Evolutionary conservation across 1,140 invertebrate genomes (phyloP), one percentile per base, ranked within the genome.

Genomic region (Thalassaphorura encarpata): DNA sequence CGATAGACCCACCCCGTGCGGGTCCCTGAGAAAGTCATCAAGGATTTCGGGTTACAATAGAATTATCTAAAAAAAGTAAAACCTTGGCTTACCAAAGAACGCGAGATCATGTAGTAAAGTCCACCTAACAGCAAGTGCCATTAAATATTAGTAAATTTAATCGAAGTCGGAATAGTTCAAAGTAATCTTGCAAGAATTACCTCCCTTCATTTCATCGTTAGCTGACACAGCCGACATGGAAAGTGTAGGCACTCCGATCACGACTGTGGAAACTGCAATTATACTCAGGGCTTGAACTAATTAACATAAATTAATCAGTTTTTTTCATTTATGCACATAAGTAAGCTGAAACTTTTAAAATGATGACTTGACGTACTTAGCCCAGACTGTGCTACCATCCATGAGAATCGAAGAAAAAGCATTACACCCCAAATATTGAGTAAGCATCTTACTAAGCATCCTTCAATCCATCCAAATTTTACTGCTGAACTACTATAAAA

Each of bases 121-220:
- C 93, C 93, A 70, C 92, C 89, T 89, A 66, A 45, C 73, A 13
- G n/a, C 4, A 13, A 53, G 13, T n/a, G n/a, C n/a, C n/a, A n/a
- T n/a, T n/a, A n/a, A n/a, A n/a, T n/a, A n/a, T n/a, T n/a, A n/a
- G n/a, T n/a, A n/a, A n/a, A n/a, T n/a, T n/a, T n/a, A n/a, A n/a
- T n/a, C n/a, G n/a, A n/a, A n/a, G n/a, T n/a, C n/a, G n/a, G n/a
- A n/a, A n/a, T n/a, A n/a, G n/a, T n/a, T n/a, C n/a, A n/a, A n/a
- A n/a, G n/a, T n/a, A n/a, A n/a, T n/a, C n/a, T n/a, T n/a, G n/a
- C n/a, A n/a, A n/a, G 33, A 54, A 76, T 73, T 75, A 89, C 92
- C 95, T 81, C 93, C 95, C 82, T 95, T 95, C 47, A 98, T 94
- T 77, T 96, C 89, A 54, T 95, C 95, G 76, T 99, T 98, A 59